Percentiles rank a stretch among this genome's conserved stretches.
phyloP scores from a whole-genome alignment of 2,797 vertebrate species.

The Margarornis squamiger region DNA sequence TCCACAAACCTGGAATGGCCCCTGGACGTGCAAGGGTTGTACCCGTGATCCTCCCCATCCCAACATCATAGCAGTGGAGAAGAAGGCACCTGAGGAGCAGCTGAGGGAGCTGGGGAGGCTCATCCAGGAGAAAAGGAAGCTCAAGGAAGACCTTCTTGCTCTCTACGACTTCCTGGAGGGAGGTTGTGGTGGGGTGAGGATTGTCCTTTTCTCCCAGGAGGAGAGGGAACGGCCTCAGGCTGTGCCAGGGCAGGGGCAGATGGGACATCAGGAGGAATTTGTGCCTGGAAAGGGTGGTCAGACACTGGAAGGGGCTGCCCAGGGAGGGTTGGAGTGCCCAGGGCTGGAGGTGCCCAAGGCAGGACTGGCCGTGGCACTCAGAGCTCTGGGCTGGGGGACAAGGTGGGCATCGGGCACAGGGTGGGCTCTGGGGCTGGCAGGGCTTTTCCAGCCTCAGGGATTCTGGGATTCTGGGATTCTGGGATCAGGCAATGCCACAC shows the following conservation, averaged over 20 bases:
- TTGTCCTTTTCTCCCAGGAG: background rate
- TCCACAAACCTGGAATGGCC: background rate
- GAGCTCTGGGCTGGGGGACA: background rate
- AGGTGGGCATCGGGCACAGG: background rate
- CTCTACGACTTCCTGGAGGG: too few relatives aligned
- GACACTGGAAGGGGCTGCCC: background rate
- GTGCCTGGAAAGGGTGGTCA: background rate
- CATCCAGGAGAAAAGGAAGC: too few relatives aligned
- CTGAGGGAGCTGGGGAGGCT: background rate
- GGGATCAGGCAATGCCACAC: background rate
- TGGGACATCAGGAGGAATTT: background rate
- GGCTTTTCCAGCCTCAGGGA: background rate
- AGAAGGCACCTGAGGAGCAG: background rate
- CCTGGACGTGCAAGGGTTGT: accelerated
- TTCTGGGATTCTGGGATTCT: background rate
- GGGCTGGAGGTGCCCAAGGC: background rate
- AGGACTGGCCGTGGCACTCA: background rate
- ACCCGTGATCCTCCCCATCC: background rate
- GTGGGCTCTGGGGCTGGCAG: background rate
- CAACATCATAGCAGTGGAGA: background rate
- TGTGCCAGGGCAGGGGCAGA: background rate
- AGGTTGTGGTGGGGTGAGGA: too few relatives aligned
- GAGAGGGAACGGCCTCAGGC: background rate
- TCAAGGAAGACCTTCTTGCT: too few relatives aligned
- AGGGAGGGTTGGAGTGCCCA: background rate